phyloP scores from a whole-genome alignment of 2,797 vertebrate species.

The Apogon hyalosoma region DNA sequence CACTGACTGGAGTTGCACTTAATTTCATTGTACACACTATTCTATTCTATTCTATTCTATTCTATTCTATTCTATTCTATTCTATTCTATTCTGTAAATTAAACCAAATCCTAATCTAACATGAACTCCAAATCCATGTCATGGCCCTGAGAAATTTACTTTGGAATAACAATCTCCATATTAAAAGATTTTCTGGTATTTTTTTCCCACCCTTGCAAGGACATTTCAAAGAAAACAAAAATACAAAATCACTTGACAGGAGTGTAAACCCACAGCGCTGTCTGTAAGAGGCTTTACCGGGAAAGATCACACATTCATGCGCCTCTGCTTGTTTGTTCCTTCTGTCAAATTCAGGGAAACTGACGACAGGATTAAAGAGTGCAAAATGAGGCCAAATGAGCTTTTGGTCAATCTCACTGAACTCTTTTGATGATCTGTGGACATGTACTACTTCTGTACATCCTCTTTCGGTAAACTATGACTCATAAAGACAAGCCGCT shows the following conservation, averaged over 20 bases:
- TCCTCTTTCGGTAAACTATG: constrained; percentile 4
- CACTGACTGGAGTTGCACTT: too few species aligned
- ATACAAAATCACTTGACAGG: constrained; percentile 65
- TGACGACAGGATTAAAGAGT: constrained; percentile 41
- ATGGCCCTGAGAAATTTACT: constrained; percentile 26
- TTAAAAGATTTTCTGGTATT: constrained; percentile 37
- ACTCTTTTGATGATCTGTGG: constrained; percentile 30
- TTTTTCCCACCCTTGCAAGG: constrained; percentile 37
- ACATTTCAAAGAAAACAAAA: constrained; percentile 43
- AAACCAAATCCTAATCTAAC: constrained; percentile 5
- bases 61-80: too few species aligned
- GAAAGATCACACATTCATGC: constrained; percentile 64
- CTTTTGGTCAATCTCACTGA: constrained; percentile 34
- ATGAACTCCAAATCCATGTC: constrained; percentile 31
- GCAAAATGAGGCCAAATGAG: constrained; percentile 50
- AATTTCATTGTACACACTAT: too few species aligned
- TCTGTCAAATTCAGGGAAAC: constrained; percentile 56
- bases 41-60: too few species aligned
- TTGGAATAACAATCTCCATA: constrained; percentile 17
- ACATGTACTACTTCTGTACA: not conserved
- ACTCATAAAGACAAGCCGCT: not conserved
- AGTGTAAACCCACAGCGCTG: constrained; percentile 58
- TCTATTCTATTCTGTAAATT: too few species aligned
- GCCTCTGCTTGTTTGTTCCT: constrained; percentile 50
- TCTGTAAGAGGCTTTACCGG: constrained; percentile 71